Conservation (phyloP, 2,113 vertebrate species). For the Cyanoderma ruficeps region DNA sequence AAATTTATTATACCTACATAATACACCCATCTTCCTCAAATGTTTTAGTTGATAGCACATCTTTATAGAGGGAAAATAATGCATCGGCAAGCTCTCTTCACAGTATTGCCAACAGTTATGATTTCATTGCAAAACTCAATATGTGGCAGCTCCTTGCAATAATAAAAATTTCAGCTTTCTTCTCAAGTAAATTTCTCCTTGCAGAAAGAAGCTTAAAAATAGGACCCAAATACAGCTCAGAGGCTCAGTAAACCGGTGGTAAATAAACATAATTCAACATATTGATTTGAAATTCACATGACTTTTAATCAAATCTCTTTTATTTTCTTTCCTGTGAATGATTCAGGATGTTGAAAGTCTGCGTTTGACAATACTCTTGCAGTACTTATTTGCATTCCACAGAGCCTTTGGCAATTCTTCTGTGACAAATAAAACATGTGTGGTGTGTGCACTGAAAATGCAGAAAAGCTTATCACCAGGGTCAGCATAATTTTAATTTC, state of each 20-base stretch:
- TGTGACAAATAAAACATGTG: neutral
- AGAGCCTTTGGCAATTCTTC: neutral
- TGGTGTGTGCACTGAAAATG: neutral
- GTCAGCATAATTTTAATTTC: neutral
- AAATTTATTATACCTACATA: neutral
- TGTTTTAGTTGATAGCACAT: neutral
- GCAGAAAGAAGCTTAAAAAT: neutral
- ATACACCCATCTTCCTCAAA: neutral
- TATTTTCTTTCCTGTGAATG: neutral
- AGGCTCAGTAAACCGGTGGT: neutral
- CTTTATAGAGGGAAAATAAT: neutral
- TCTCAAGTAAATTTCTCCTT: neutral
- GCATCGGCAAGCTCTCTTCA: neutral
- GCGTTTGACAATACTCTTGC: neutral
- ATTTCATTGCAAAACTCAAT: neutral
- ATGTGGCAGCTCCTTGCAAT: neutral
- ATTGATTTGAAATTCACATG: neutral
- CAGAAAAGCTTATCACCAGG: neutral
- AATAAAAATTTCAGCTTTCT: constrained; percentile 2
- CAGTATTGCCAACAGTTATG: neutral
- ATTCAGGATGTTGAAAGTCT: neutral
- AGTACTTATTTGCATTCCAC: neutral
- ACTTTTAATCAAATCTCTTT: constrained; percentile 7
- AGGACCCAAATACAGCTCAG: neutral
- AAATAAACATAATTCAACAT: constrained; percentile 21